A percentile compares a stretch with the other conserved stretches of the same genome.
Conservation (phyloP, 1,140 invertebrate species). For the Megalopta genalis region DNA sequence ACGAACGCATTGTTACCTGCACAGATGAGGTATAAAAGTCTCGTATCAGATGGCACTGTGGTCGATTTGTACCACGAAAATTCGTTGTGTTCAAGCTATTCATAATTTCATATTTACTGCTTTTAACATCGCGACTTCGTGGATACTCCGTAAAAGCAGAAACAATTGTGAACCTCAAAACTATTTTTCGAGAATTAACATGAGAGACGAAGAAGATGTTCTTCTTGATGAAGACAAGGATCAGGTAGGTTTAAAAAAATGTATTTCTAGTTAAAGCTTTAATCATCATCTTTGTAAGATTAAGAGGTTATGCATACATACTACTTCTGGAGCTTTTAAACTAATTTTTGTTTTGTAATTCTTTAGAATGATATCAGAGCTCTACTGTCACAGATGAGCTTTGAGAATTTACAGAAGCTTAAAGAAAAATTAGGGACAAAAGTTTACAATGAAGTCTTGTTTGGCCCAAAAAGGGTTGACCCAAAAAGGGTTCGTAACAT, state of each 20-base stretch:
- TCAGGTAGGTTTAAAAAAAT: conserved; percentile 47
- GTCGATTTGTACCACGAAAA: too few species aligned
- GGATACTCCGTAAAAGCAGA: too few species aligned
- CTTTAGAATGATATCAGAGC: conserved; percentile 73
- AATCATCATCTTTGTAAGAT: too few species aligned
- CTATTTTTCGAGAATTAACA: conserved; percentile 41
- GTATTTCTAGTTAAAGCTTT: neutral
- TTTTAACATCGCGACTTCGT: neutral
- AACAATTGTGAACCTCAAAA: neutral
- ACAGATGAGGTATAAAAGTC: too few species aligned
- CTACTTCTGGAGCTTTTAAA: neutral
- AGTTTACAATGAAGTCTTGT: conserved; percentile 88
- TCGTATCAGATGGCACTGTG: too few species aligned
- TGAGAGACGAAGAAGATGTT: conserved; percentile 55
- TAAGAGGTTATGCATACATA: conserved; percentile 22
- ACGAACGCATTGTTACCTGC: too few species aligned
- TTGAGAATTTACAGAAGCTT: conserved; percentile 89
- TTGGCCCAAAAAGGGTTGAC: conserved; percentile 79
- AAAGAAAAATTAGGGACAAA: conserved; percentile 90
- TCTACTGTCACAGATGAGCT: conserved; percentile 85
- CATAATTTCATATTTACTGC: too few species aligned
- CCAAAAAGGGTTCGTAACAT: conserved; percentile 72
- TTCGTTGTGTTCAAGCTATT: too few species aligned
- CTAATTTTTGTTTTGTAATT: neutral
- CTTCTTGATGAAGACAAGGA: conserved; percentile 55